Base-by-base conservation (phyloP, 1,140 invertebrate genomes). In the Monochamus saltuarius region DNA sequence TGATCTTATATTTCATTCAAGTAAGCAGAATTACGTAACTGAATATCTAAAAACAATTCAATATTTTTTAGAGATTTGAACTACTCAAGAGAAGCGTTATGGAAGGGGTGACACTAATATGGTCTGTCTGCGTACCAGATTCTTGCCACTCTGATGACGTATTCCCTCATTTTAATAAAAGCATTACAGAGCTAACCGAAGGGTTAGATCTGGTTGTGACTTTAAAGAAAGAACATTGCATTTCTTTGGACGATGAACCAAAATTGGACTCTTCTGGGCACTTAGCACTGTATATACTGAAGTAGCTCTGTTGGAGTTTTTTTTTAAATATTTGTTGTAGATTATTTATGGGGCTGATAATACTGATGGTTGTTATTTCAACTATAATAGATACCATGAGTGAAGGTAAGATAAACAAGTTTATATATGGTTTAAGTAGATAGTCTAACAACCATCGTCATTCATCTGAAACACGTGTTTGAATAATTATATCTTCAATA, bases 51-150 rank as follows among this genome's bases (percentile, higher is more conserved):
- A 29, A 29, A 29, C 22, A 29, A 29, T 6, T 6, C 22, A 29
- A 29, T 29, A 29, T 29, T 29, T 66, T 64, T 39, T 40, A 68
- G 64, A 57, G 56, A 36, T 66, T 62, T 42, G 47, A 59, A 49
- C 53, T 55, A 50, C 29, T 67, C 11, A 59, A 61, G 49, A 14
- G 14, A n/a, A 65, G 52, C 49, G 36, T 68, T 36, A 43, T 70
- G 16, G 56, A 68, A n/a, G 61, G 45, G 11, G 56, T 55, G 6
- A 42, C 46, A 39, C 11, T 70, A 40, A 56, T 59, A 14, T 71
- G 67, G 67, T 66, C 69, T 16, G 67, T 69, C 9, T 71, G 69
- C 42, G 46, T 71, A 29, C 65, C 69, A 13, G 62, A 69, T 59
- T 64, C 67, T 16, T 69, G 69, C 58, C 38, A 36, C 8, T 14